Base-by-base conservation (phyloP, 2,113 vertebrate genomes). In the Tylochromis polylepis region DNA sequence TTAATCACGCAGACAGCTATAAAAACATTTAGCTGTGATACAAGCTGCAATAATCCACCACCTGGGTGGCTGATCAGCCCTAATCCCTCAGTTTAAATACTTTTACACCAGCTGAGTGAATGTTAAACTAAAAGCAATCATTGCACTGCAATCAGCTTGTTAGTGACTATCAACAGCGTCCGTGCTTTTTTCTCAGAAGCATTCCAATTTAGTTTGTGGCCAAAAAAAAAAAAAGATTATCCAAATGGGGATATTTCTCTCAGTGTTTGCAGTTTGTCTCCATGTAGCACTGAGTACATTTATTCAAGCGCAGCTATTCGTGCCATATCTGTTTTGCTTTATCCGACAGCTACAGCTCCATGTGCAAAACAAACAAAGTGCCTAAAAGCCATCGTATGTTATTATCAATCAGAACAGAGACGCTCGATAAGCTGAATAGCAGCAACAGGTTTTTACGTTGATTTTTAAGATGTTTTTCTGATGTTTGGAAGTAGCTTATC, bases 21-120 rank as follows among this genome's bases (percentile, higher is more conserved):
- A 4, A 81, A 90, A 91, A 87, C 84, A 34, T 78, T 84, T 27
- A 72, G 59, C 29, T 56, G 85, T 49, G 3, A 67, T 70, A 60
- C 79, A 78, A 27, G 5, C 77, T 20, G 2, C 59, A 58, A 79
- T 51, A 36, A 86, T 88, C 85, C 60, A 4, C 83, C 27, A 31
- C 65, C 85, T 75, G 90, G 91, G 89, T 83, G 91, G 87, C 83
- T 79, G 22, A 77, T 86, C 81, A 70, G 5, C 16, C 2, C 6
- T 41, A 6, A 86, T 62, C 43, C 75, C 34, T 65, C 49, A 87
- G 58, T 78, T 70, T 34, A 6, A 18, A 10, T 24, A 53, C 46
- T 14, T 81, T 67, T 22, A 65, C 67, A 84, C 10, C 41, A 57
- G 82, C 34, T 60, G 38, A 87, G 58, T 6, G 67, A 83, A 41